Percentiles rank a stretch among this genome's conserved stretches.
phyloP scores from a whole-genome alignment of 2,113 vertebrate species.

The Alosa alosa region DNA sequence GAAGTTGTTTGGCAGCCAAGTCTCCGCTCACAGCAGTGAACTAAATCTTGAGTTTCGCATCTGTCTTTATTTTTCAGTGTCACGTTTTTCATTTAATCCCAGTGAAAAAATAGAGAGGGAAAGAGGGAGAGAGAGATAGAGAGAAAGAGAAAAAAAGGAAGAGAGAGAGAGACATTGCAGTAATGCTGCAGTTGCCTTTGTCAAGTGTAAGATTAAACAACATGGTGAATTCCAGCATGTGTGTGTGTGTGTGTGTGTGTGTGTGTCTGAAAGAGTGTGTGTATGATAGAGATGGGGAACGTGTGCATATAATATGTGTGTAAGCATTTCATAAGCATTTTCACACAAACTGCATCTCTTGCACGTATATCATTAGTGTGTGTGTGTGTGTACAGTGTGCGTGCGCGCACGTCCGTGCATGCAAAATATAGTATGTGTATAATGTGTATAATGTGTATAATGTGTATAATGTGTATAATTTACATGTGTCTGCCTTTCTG shows the following conservation, averaged over 20 bases:
- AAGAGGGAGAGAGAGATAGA: too few relatives aligned
- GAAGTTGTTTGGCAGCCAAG: conserved; percentile 24
- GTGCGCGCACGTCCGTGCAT: background rate
- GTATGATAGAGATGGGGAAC: too few relatives aligned
- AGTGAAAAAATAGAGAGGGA: background rate
- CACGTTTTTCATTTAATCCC: background rate
- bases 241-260: background rate
- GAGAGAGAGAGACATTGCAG: background rate
- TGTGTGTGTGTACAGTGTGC: background rate
- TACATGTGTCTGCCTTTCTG: conserved; percentile 42
- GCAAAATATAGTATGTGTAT: background rate
- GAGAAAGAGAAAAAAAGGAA: too few relatives aligned
- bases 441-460: too few relatives aligned
- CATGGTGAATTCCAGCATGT: background rate
- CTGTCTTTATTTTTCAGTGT: conserved; percentile 59
- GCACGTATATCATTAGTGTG: background rate
- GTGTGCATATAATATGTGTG: too few relatives aligned
- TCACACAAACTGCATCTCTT: too few relatives aligned
- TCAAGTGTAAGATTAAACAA: background rate
- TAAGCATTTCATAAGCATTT: too few relatives aligned
- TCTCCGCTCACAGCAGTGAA: background rate
- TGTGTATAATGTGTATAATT: too few relatives aligned
- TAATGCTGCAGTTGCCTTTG: background rate
- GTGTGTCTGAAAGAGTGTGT: background rate
- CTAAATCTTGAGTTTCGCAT: background rate